These are phyloP conservation scores for Caenorhabditis sp. DNA, from an alignment of 2,888 invertebrate species.

Conservation along the genomic window DNA sequence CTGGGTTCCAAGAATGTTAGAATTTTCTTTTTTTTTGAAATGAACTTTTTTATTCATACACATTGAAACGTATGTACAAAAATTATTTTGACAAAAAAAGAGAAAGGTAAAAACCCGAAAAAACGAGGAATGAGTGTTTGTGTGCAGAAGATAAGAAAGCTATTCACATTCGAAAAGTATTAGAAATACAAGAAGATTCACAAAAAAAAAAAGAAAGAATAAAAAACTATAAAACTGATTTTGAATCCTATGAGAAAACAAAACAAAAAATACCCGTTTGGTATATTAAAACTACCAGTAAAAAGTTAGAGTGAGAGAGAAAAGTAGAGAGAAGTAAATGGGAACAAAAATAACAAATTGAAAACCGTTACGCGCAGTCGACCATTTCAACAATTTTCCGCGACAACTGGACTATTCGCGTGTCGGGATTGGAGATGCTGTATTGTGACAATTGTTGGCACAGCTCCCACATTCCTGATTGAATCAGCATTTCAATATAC, in stretches of 20 bases:
- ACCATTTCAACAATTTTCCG: slow-evolving; percentile 26
- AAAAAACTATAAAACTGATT: background rate
- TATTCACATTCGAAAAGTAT: background rate
- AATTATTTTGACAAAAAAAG: background rate
- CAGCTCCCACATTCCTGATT: slow-evolving; percentile 12
- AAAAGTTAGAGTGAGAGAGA: background rate
- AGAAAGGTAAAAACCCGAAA: background rate
- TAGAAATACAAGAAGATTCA: background rate
- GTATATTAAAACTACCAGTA: slow-evolving; percentile 6
- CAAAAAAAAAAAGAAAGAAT: background rate
- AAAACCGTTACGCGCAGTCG: background rate
- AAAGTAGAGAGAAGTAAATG: background rate
- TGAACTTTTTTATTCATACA: no score
- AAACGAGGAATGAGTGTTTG: background rate
- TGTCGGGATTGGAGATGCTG: slow-evolving; percentile 11
- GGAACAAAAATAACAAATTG: background rate
- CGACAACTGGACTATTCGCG: slow-evolving; percentile 25
- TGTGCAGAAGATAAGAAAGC: background rate
- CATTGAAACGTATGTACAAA: background rate
- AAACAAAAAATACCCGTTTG: slow-evolving; percentile 3
- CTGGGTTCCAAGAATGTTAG: no score
- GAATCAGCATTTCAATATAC: slow-evolving; percentile 28
- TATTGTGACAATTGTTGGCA: slow-evolving; percentile 26
- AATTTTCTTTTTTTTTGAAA: no score
- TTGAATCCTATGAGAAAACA: background rate